phyloP scores from a whole-genome alignment of 2,888 invertebrate genomes.

The Candidula unifasciata region DNA sequence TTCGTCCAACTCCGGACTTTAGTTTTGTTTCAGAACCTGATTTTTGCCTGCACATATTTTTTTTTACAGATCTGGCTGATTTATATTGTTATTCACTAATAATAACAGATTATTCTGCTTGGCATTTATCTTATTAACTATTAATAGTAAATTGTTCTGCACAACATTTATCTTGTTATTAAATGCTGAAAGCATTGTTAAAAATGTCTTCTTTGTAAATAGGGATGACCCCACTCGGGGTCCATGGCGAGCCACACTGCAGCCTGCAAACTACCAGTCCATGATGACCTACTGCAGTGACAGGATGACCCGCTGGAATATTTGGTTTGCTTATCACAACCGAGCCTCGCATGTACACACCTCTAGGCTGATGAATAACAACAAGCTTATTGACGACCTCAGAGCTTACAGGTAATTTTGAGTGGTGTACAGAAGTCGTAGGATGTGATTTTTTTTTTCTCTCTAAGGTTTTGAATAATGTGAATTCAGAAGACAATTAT shows the following conservation, averaged over 20 bases:
- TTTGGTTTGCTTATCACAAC: conserved; percentile 88
- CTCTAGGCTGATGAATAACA: conserved; percentile 81
- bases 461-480: neutral
- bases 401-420: conserved; percentile 80
- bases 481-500: too few relatives aligned
- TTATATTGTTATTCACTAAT: too few relatives aligned
- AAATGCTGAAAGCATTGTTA: too few relatives aligned
- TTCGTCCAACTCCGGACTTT: too few relatives aligned
- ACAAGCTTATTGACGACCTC: conserved; percentile 87
- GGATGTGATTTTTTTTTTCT: neutral
- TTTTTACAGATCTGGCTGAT: too few relatives aligned
- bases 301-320: conserved; percentile 86
- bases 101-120: too few relatives aligned
- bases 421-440: neutral
- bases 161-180: too few relatives aligned
- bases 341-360: conserved; percentile 83
- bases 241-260: conserved; percentile 90
- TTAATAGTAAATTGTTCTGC: too few relatives aligned
- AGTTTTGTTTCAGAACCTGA: too few relatives aligned
- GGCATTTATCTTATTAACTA: too few relatives aligned
- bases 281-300: conserved; percentile 92
- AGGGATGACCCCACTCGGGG: conserved; percentile 80
- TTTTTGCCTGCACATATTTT: too few relatives aligned
- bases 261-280: conserved; percentile 84
- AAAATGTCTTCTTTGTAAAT: neutral